Base-by-base conservation (phyloP, 2,888 invertebrate genomes). In the Chromoteleia sp. region DNA sequence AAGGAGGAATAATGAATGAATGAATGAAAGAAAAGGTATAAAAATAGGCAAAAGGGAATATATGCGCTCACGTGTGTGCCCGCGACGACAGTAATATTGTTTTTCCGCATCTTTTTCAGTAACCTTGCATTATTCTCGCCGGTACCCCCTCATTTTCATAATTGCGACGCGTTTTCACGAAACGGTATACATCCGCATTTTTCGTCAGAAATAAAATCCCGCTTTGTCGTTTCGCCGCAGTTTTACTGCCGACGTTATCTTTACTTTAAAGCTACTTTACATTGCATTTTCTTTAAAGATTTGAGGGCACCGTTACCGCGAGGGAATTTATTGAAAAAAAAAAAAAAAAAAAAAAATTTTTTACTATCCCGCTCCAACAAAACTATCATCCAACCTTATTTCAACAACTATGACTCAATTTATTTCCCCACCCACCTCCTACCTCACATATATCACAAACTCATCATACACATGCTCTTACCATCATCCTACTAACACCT, bases 181-280 rank as follows among this genome's bases (percentile, higher is more conserved):
- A 78, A 71, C 65, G 41, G 65, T 43, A 50, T 41, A 59, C 78
- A 73, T 78, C 78, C 78, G 78, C 71, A 73, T 67, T 78, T 78
- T 73, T 78, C 71, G 71, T 59, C 71, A 52, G 39, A 67, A 78
- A 65, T 77, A 70, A 78, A 77, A 65, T 65, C 19, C 43, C 43
- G 30, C 71, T 78, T 78, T 78, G 77, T 70, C 59, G 71, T 78
- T 78, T 59, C 71, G 58, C 71, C 67, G 71, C 71, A 52, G 63
- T 73, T 78, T 78, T 65, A 73, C 43, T 65, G 10, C 52, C 78
- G 78, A 67, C 58, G 56, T 78, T 71, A 78, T 78, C 71, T 59
- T 78, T 71, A 70, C 50, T 65, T 65, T 58, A 39, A 30, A 50
- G 39, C 65, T 77, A 77, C 56, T 77, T 77, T 58, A 58, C 70